phyloP scores from a whole-genome alignment of 1,140 invertebrate genomes.

The Sminthurinus signatus region DNA sequence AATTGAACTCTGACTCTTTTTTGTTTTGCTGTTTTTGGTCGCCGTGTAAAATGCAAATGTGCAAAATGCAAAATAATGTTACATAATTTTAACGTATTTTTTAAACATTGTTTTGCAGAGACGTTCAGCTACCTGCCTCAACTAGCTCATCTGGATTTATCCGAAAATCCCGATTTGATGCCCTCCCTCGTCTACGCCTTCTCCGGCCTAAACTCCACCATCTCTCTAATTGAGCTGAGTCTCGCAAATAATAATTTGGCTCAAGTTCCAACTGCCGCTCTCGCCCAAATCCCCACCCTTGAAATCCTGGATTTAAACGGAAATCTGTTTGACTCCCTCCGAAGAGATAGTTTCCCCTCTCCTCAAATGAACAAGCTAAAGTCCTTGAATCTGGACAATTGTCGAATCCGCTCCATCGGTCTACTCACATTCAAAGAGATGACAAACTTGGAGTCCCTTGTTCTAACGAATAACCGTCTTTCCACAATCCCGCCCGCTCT shows the following conservation, averaged over 20 bases:
- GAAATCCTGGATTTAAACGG: slow-evolving; percentile 12
- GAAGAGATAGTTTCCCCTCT: slow-evolving; percentile 5
- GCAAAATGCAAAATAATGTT: no score
- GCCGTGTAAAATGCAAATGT: no score
- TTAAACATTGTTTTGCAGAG: slow-evolving; percentile 20
- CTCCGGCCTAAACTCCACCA: neutral
- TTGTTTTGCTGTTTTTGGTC: no score
- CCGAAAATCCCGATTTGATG: slow-evolving; percentile 27
- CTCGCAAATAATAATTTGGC: slow-evolving; percentile 16
- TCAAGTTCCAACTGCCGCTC: slow-evolving; percentile 9
- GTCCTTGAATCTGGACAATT: slow-evolving; percentile 13
- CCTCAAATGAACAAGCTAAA: neutral
- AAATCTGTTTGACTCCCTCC: slow-evolving; percentile 19
- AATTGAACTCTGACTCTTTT: no score
- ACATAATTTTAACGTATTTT: neutral
- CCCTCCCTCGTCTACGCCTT: neutral
- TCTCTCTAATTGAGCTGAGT: neutral
- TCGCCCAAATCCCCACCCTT: neutral
- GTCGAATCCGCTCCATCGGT: slow-evolving; percentile 10
- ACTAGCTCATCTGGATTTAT: slow-evolving; percentile 19
- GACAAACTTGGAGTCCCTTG: slow-evolving; percentile 6
- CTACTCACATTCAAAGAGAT: slow-evolving; percentile 12
- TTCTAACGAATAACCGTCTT: slow-evolving; percentile 18
- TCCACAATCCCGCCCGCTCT: slow-evolving; percentile 2
- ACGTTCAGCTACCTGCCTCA: slow-evolving; percentile 16